Base-by-base conservation (phyloP, 2,888 invertebrate genomes). In the Calliphora vomitoria region DNA sequence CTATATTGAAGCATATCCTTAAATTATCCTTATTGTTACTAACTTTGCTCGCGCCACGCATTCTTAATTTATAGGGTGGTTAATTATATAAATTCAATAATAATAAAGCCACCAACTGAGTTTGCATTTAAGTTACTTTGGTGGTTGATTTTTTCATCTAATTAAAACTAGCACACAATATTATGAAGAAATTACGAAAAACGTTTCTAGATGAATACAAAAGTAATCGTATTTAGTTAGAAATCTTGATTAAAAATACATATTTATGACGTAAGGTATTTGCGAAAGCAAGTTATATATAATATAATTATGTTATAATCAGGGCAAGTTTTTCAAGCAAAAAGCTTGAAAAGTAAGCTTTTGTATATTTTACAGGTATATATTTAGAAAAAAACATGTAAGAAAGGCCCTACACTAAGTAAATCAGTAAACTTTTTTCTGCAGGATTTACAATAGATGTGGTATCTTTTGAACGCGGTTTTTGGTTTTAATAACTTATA, bases 41-140 rank as follows among this genome's bases (percentile, higher is more conserved):
- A 58, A 66, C 58, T 66, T 38, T 58, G 35, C 10, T 13, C 4
- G n/a, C 31, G 66, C 20, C 55, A 8, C 13, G 41, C 44, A 8
- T 58, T 68, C 44, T 82, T 82, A 82, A 82, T 75, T 82, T 68
- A 82, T 75, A 68, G 82, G 82, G 82, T 82, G 75, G 82, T 82
- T 74, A 82, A 82, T 82, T 75, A 82, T 74, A 55, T 75, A 66
- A 82, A 75, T 75, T 75, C 74, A 76, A 83, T 83, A 83, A 62
- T 83, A 76, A 83, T 78, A 78, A 83, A 83, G 41, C 62, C 69
- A 71, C 71, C 62, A 83, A 71, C 78, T 44, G 78, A 53, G 82
- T 80, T 71, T 60, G 71, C 69, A 55, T 44, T 41, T 8, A 38
- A 62, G 8, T 62, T 11, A 60, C 31, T 44, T 44, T 68, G 78